Evolutionary conservation across 2,113 vertebrate species (phyloP), one percentile per base, ranked within the genome.

Genomic region (Anhinga rufa): DNA sequence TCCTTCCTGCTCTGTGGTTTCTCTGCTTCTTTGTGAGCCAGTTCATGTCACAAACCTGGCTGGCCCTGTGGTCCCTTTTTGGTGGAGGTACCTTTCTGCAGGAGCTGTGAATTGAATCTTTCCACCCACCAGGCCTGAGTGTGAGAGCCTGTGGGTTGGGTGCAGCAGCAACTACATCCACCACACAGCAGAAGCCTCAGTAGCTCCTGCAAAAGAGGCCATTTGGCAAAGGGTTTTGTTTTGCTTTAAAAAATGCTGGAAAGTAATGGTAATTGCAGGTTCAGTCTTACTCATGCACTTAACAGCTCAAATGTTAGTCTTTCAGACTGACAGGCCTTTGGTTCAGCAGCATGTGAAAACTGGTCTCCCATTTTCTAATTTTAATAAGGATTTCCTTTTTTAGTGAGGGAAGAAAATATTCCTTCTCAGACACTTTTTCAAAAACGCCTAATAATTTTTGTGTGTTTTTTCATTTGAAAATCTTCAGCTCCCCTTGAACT

Each of bases 41-140:
- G 19, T 26, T 86, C 75, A 40, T 14, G 5, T 18, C 19, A 60
- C 3, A 1, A 58, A 28, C 5, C 24, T 5, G 1, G 17, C 24
- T 1, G 1, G 13, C 16, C 14, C 34, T 34, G 20, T 0, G 1
- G 31, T n/a, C 21, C 17, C 8, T n/a, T 74, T 66, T 68, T 46
- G 22, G 38, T 44, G 51, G 58, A n/a, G 34, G 14, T 18, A 38
- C 4, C 29, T 46, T 66, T 48, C 68, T 46, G 19, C 7, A 2
- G 52, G 34, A 48, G 17, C n/a, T 4, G 2, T 70, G 49, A 84
- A 58, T 11, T 31, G 32, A 74, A 54, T 29, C 38, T 40, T 68
- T 75, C 14, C 11, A 28, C 17, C 38, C 29, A 31, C 29, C 31
- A 69, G 24, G 20, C 31, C 32, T 1, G 0, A 36, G 25, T 7